Base-by-base conservation (phyloP, 2,113 vertebrate species). In the Columbina picui region DNA sequence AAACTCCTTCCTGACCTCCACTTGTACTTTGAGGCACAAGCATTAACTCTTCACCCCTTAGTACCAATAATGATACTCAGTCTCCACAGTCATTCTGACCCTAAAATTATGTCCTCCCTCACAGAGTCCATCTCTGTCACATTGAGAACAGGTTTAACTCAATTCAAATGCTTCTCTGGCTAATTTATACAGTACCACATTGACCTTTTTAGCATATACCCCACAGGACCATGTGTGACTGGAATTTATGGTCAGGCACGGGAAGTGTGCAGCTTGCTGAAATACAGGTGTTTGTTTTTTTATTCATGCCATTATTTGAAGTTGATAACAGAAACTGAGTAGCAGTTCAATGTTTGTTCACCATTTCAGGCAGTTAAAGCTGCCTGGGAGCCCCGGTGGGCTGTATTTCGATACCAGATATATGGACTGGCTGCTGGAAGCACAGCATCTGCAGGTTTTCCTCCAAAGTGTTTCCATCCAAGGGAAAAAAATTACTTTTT, bases 201-300 rank as follows among this genome's bases (percentile, higher is more conserved):
- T 96, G 97, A 97, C 97, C 98, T 98, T 98, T 43, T 97, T 52
- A 93, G 78, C 61, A 23, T 63, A 47, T 52, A 53, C 71, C 95
- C 92, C 91, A 50, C 3, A 41, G 91, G 96, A 83, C 18, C 0
- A 1, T 2, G n/a, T 71, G 27, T 65, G 93, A 96, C 49, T 67
- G 11, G 95, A 97, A 98, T 97, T 97, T 97, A 98, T 67, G 75
- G 86, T 70, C 61, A 47, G 78, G 65, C 69, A 94, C 59, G 67
- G 57, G 73, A 97, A 97, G 91, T 38, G 78, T 34, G 89, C 77
- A 93, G 59, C 63, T 95, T 79, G n/a, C 59, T 86, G 87, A 97
- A 96, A 94, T 83, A 94, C 3, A 2, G 34, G 73, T 15, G 29
- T n/a, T n/a, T n/a, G n/a, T n/a, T 67, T n/a, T 38, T 90, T 61